A percentile compares a stretch with the other conserved stretches of the same genome.
Conservation (phyloP, 2,797 vertebrate genomes). For the Acipenser ruthenus region DNA sequence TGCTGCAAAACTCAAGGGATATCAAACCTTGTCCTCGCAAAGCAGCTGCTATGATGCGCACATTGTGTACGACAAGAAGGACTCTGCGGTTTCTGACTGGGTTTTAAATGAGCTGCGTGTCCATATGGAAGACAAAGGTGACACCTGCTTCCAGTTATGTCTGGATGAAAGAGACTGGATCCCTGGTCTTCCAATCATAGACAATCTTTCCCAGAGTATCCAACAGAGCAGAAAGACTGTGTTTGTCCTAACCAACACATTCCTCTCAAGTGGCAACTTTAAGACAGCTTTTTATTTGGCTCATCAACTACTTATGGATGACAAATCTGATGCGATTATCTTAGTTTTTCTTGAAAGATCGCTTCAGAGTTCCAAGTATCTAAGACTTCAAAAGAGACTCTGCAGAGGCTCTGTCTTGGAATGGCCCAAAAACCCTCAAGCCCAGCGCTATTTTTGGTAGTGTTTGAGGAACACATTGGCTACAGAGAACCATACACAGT, state of each 20-base stretch:
- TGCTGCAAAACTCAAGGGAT: slow-evolving; percentile 76
- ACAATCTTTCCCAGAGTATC: slow-evolving; percentile 91
- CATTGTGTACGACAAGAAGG: slow-evolving; percentile 78
- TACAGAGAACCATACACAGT: slow-evolving; percentile 65
- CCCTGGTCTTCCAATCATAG: slow-evolving; percentile 78
- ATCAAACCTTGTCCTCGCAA: slow-evolving; percentile 54
- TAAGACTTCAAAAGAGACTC: slow-evolving; percentile 75
- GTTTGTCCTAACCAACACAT: slow-evolving; percentile 81
- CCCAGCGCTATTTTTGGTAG: slow-evolving; percentile 88
- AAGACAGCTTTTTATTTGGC: slow-evolving; percentile 86
- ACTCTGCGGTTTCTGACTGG: slow-evolving; percentile 81
- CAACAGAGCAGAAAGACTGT: slow-evolving; percentile 86
- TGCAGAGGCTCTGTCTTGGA: slow-evolving; percentile 79
- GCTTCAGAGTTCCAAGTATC: slow-evolving; percentile 76
- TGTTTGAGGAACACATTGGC: slow-evolving; percentile 73
- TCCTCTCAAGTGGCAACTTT: slow-evolving; percentile 74
- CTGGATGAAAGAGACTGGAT: slow-evolving; percentile 90
- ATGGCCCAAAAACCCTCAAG: slow-evolving; percentile 84
- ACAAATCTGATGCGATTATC: slow-evolving; percentile 84
- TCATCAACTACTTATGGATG: slow-evolving; percentile 87
- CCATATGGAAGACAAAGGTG: slow-evolving; percentile 67
- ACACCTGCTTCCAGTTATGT: slow-evolving; percentile 71
- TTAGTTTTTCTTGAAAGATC: slow-evolving; percentile 82
- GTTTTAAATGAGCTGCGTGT: slow-evolving; percentile 75
- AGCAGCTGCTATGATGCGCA: slow-evolving; percentile 77